Conservation (phyloP, 2,113 vertebrate species). For the Amblyopsis rosae region DNA sequence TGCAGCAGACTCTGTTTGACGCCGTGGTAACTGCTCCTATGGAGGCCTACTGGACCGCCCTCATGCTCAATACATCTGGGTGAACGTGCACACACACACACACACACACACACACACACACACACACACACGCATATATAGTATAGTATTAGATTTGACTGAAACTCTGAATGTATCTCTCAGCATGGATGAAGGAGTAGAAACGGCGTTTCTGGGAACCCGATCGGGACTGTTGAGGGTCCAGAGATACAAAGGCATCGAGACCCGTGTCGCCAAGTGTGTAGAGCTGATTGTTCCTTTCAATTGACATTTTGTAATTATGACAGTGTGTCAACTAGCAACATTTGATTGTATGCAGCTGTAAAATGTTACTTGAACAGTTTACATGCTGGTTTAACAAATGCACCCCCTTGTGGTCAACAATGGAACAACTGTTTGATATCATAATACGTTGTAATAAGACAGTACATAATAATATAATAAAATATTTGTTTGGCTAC, state of each 20-base stretch:
- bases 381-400: neutral
- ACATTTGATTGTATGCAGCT: neutral
- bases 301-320: neutral
- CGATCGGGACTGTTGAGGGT: constrained; percentile 87
- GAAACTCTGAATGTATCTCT: constrained; percentile 2
- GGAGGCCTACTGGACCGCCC: constrained; percentile 94
- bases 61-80: constrained; percentile 86
- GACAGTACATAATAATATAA: too few species aligned
- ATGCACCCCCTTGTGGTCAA: constrained; percentile 21
- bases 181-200: constrained; percentile 79
- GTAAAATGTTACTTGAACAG: neutral
- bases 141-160: neutral
- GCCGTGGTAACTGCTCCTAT: constrained; percentile 94
- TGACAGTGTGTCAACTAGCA: neutral
- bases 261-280: constrained; percentile 87
- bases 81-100: constrained; percentile 46
- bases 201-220: constrained; percentile 91
- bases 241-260: constrained; percentile 81
- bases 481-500: too few species aligned
- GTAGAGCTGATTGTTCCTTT: constrained; percentile 40
- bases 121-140: too few species aligned
- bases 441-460: too few species aligned
- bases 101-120: constrained; percentile 3
- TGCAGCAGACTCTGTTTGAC: constrained; percentile 90
- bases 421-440: neutral